Evolutionary conservation across 1,140 invertebrate genomes (phyloP), one percentile per base, ranked within the genome.

Genomic region (Episyrphus balteatus): DNA sequence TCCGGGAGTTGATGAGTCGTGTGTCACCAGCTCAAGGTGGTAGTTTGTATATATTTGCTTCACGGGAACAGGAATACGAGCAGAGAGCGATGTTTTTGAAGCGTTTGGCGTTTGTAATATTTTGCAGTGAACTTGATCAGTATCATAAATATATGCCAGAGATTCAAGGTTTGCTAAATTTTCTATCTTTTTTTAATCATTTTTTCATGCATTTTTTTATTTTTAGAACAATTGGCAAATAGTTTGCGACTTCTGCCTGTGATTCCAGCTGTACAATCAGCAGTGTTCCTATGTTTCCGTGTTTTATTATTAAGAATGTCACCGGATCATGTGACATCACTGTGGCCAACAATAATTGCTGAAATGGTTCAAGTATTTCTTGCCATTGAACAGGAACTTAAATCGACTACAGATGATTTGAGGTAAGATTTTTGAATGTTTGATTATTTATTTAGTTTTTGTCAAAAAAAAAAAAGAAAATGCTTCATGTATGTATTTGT

Each of bases 331-430:
- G 80, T 95, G 5, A 91, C 88, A 10, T 91, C 88, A 0, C 70
- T 96, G 21, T 96, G 92, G 92, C 92, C 92, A 7, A 86, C 88
- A 36, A 91, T 96, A 56, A 89, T 95, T 45, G 90, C 87, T 38
- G 92, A 96, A 77, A 79, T 95, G 73, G 86, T 92, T 47, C 88
- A 92, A 73, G 88, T 92, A 5, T 87, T 93, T 55, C 69, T 92
- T 26, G 84, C 90, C 61, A 88, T 95, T 58, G 91, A 95, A 66
- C 86, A 91, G 59, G 87, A 93, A 60, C 65, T 94, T 12, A 79
- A 75, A 36, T 80, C 80, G 30, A 85, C 90, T 51, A 78, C 76
- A 12, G 87, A 90, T 59, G 84, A 88, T 59, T 84, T 85, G 58
- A 86, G 81, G 86, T 89, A 69, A 51, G 58, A 52, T 30, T 26